A percentile compares a stretch with the other conserved stretches of the same genome.
Evolutionary conservation across 1,140 invertebrate species (phyloP).

Genomic region (Tetragnatha versicolor): DNA sequence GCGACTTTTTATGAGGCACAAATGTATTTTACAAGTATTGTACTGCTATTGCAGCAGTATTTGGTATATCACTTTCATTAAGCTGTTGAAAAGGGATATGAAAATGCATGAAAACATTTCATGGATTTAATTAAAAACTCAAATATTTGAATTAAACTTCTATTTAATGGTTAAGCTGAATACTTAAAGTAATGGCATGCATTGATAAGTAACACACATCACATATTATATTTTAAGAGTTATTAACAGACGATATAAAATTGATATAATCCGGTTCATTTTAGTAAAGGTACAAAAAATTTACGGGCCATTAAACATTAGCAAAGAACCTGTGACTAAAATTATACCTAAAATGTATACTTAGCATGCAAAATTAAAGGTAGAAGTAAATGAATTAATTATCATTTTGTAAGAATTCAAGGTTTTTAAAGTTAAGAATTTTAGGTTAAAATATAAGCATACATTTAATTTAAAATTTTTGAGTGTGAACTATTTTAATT

Average conservation of each 20-base stretch:
- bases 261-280: too few relatives aligned
- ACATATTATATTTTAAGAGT: neutral
- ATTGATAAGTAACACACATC: neutral
- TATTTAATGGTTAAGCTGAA: neutral
- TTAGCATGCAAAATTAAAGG: too few relatives aligned
- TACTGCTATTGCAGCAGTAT: constrained; percentile 5
- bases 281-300: too few relatives aligned
- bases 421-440: too few relatives aligned
- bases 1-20: constrained; percentile 29
- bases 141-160: neutral
- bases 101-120: constrained; percentile 28
- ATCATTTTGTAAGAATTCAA: too few relatives aligned
- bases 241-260: neutral
- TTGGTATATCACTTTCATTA: constrained; percentile 17
- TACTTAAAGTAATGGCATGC: neutral
- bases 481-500: too few relatives aligned
- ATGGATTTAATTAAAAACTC: neutral
- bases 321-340: too few relatives aligned
- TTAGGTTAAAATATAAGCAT: too few relatives aligned
- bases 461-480: too few relatives aligned
- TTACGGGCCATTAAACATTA: too few relatives aligned
- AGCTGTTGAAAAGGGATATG: constrained; percentile 36
- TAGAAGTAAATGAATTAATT: too few relatives aligned
- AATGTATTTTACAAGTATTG: constrained; percentile 31
- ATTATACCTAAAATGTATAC: too few relatives aligned